A percentile compares a stretch with the other conserved stretches of the same genome.
These are phyloP conservation scores for Vombatus ursinus DNA, from an alignment of 2,113 vertebrate species.

Conservation along the genomic window DNA sequence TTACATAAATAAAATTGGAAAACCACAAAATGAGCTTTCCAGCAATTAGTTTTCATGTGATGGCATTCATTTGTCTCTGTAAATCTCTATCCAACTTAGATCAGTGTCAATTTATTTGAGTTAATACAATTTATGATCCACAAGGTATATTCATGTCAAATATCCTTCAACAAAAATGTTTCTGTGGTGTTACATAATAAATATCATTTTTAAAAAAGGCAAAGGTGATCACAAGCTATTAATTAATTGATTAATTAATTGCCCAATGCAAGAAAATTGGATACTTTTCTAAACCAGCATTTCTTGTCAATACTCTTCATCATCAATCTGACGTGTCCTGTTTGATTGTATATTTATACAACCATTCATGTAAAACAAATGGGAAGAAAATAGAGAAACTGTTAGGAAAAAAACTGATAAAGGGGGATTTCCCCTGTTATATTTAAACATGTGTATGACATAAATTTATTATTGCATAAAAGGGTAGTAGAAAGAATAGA, in stretches of 20 bases:
- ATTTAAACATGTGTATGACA: background rate
- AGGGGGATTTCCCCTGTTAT: background rate
- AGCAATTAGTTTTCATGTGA: background rate
- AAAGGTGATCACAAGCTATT: background rate
- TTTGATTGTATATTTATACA: background rate
- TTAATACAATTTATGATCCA: background rate
- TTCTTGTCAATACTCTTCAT: constrained; percentile 14
- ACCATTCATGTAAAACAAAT: background rate
- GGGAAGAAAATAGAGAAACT: background rate
- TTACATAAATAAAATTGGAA: background rate
- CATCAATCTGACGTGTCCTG: background rate
- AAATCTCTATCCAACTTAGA: background rate
- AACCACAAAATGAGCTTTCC: constrained; percentile 6
- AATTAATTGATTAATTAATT: constrained; percentile 11
- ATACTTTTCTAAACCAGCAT: constrained; percentile 21
- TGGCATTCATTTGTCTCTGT: constrained; percentile 9
- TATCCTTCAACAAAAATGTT: background rate
- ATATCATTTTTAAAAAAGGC: background rate
- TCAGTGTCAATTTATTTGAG: background rate
- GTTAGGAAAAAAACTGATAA: background rate
- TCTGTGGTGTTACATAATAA: background rate
- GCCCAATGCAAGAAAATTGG: background rate
- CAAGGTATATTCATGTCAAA: constrained; percentile 20
- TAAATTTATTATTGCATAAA: too few species aligned
- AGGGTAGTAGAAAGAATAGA: too few species aligned